Evolutionary conservation across 2,797 vertebrate species (phyloP).

Genomic region (Apodemus agrarius): DNA sequence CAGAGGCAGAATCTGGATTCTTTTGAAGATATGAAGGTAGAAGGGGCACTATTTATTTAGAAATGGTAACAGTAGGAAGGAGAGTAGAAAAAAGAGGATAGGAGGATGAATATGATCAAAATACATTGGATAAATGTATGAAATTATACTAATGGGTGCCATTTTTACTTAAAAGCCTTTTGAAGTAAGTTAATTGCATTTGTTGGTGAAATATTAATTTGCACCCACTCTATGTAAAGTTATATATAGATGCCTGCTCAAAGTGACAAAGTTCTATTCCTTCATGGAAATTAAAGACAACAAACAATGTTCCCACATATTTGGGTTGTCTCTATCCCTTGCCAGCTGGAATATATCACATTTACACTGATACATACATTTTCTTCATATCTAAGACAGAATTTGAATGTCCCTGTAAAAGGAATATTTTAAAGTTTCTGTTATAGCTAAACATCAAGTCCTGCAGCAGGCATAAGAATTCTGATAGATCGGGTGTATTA

Average conservation of each 20-base stretch:
- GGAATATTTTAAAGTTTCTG: background rate
- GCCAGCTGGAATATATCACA: background rate
- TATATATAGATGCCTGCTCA: background rate
- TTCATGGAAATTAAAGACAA: constrained; percentile 38
- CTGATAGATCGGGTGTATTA: background rate
- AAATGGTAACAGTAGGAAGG: background rate
- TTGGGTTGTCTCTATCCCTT: background rate
- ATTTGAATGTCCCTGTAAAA: background rate
- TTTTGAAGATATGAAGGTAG: background rate
- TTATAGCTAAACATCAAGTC: constrained; percentile 5
- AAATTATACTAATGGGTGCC: background rate
- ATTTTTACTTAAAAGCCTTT: background rate
- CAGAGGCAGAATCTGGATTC: background rate
- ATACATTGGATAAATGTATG: background rate
- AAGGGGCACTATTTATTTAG: background rate
- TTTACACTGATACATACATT: background rate
- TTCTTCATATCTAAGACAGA: constrained; percentile 12
- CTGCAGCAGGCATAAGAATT: background rate
- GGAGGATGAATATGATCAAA: background rate
- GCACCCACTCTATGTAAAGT: background rate
- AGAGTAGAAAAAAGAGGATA: background rate
- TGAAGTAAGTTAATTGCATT: background rate
- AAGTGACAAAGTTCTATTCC: background rate
- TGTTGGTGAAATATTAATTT: background rate
- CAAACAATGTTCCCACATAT: background rate